Percentiles rank a stretch among this genome's conserved stretches.
Evolutionary conservation across 1,140 invertebrate species (phyloP).

Genomic region (Colletes latitarsis): DNA sequence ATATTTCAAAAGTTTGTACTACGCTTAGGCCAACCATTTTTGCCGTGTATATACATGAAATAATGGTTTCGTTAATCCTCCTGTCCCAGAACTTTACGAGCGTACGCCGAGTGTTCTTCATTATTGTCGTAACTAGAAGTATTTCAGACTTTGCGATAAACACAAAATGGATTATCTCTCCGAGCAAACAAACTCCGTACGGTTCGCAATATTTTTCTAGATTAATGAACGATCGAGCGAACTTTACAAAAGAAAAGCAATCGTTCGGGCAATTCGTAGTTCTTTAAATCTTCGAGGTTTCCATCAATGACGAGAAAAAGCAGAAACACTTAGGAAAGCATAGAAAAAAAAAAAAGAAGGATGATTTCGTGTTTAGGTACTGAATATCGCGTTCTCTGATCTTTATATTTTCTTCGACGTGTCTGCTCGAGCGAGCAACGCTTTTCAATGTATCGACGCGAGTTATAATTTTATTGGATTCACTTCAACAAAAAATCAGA

Average conservation of each 20-base stretch:
- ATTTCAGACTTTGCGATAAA: slow-evolving; percentile 60
- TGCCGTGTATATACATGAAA: slow-evolving; percentile 51
- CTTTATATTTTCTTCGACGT: background rate
- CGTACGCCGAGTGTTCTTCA: slow-evolving; percentile 47
- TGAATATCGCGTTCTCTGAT: background rate
- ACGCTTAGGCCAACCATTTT: slow-evolving; percentile 62
- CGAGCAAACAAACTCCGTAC: background rate
- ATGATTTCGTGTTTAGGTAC: background rate
- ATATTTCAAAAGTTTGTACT: slow-evolving; percentile 64
- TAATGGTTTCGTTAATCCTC: slow-evolving; percentile 8
- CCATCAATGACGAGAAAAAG: background rate
- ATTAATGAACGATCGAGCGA: background rate
- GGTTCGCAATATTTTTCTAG: background rate
- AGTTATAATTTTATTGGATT: background rate
- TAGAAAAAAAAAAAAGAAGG: background rate
- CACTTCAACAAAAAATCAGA: background rate
- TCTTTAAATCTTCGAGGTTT: background rate
- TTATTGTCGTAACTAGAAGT: slow-evolving; percentile 64
- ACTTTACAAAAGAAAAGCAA: background rate
- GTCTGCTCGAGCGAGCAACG: background rate
- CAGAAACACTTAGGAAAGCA: background rate
- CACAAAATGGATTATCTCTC: background rate
- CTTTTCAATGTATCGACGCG: background rate
- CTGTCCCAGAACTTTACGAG: slow-evolving; percentile 19
- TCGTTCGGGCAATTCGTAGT: background rate